Conservation (phyloP, 2,888 invertebrate species). For the Latheticus oryzae region DNA sequence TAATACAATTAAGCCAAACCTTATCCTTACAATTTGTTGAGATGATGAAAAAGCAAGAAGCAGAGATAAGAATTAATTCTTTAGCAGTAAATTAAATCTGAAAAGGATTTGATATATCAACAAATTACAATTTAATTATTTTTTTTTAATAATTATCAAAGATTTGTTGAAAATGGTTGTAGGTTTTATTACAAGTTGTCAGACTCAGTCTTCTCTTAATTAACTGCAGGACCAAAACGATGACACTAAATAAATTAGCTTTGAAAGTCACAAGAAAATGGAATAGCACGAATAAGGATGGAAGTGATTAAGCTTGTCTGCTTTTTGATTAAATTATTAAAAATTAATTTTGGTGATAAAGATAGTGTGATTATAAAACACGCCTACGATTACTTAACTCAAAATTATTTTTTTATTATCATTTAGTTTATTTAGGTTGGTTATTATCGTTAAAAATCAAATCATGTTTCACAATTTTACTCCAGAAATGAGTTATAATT, state of each 20-base stretch:
- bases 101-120: neutral
- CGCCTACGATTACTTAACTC: too few species aligned
- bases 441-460: too few species aligned
- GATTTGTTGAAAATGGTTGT: too few species aligned
- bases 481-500: too few species aligned
- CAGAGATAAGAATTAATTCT: slow-evolving; percentile 7
- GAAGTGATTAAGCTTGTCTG: slow-evolving; percentile 8
- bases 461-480: too few species aligned
- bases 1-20: slow-evolving; percentile 17
- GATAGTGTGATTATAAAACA: slow-evolving; percentile 2
- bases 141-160: too few species aligned
- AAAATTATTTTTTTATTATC: too few species aligned
- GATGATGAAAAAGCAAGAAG: slow-evolving; percentile 11
- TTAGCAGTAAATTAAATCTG: slow-evolving; percentile 6
- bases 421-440: too few species aligned
- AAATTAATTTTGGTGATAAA: slow-evolving; percentile 21
- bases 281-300: neutral
- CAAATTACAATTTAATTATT: too few species aligned
- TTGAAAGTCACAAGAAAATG: slow-evolving; percentile 2
- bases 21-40: slow-evolving; percentile 7
- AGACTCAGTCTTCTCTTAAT: neutral
- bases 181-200: slow-evolving; percentile 2
- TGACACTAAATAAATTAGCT: slow-evolving; percentile 8
- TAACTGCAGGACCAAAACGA: neutral
- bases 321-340: slow-evolving; percentile 28